Base-by-base conservation (phyloP, 2,888 invertebrate genomes). In the Patella pellucida region DNA sequence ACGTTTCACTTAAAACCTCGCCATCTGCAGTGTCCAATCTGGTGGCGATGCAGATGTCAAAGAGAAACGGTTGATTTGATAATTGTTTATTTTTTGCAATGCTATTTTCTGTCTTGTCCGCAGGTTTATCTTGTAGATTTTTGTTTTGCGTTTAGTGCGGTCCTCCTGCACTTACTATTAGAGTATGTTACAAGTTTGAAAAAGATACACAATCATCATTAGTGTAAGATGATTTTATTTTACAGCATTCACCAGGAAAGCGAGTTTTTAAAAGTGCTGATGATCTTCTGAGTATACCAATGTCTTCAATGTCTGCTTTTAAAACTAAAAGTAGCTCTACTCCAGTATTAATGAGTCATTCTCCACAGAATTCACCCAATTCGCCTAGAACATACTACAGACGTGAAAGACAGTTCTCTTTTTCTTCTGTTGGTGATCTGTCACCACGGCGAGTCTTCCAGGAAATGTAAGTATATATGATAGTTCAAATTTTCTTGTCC, bases 301-400 rank as follows among this genome's bases (percentile, higher is more conserved):
- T 67, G 11, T 70, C 54, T 4, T 68, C 74, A 15, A 54, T 16
- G 4, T 14, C 31, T 15, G 52, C 56, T 14, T 52, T 70, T 50
- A 56, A 54, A 23, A 19, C 51, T 16, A 31, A 67, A 31, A 56
- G 71, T 27, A 51, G 70, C 15, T 74, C 74, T n/a, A 71, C 71
- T 2, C 74, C 74, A 23, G 41, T 70, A n/a, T 62, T 74, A n/a
- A 16, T 74, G 19, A 41, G 56, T n/a, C 62, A 52, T 31, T 74
- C 74, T 5, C 74, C 74, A n/a, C 54, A 56, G 19, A 19, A 27
- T 16, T 70, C 70, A 70, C 74, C 74, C 12, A 67, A 52, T 19
- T 74, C 74, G 15, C 74, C 74, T 19, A 62, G 51, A n/a, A 74
- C 74, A 4, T 71, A 62, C 15, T 51, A 70, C 51, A 74, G 51